Percentiles rank a stretch among this genome's conserved stretches.
Evolutionary conservation across 2,797 vertebrate species (phyloP).

Genomic region (Pelodytes ibericus): DNA sequence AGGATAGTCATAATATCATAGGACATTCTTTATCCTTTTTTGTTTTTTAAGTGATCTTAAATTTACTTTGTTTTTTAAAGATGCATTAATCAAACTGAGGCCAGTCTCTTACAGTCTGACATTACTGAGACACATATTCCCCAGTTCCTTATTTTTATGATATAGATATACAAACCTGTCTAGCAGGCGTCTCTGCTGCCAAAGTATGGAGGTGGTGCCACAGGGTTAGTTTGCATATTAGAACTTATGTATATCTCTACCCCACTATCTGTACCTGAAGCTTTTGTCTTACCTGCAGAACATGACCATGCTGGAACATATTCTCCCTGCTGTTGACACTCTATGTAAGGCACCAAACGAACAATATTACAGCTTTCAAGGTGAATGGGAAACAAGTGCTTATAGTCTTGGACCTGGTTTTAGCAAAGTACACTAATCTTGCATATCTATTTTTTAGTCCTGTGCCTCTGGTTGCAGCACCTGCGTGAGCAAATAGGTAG

Average conservation of each 20-base stretch:
- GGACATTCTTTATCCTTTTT: no score
- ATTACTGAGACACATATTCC: no score
- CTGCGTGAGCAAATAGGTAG: slow-evolving; percentile 72
- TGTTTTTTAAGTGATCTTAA: no score
- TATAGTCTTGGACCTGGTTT: neutral
- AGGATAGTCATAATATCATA: no score
- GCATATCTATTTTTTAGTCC: slow-evolving; percentile 66
- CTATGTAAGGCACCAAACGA: slow-evolving; percentile 77
- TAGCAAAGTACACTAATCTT: neutral
- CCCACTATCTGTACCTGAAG: neutral
- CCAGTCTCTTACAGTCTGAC: no score
- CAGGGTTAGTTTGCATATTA: no score
- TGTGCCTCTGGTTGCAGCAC: slow-evolving; percentile 82
- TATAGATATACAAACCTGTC: no score
- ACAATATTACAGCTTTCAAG: slow-evolving; percentile 84
- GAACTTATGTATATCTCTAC: neutral
- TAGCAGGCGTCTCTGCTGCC: no score
- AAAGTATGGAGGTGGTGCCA: no score
- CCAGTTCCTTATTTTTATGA: no score
- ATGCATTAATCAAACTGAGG: no score
- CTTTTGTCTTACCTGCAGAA: slow-evolving; percentile 58
- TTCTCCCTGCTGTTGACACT: slow-evolving; percentile 76
- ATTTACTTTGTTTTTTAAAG: no score
- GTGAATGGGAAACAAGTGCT: slow-evolving; percentile 61
- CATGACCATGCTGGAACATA: slow-evolving; percentile 75